Conservation (phyloP, 2,113 vertebrate species). For the Sphyrna mokarran region DNA sequence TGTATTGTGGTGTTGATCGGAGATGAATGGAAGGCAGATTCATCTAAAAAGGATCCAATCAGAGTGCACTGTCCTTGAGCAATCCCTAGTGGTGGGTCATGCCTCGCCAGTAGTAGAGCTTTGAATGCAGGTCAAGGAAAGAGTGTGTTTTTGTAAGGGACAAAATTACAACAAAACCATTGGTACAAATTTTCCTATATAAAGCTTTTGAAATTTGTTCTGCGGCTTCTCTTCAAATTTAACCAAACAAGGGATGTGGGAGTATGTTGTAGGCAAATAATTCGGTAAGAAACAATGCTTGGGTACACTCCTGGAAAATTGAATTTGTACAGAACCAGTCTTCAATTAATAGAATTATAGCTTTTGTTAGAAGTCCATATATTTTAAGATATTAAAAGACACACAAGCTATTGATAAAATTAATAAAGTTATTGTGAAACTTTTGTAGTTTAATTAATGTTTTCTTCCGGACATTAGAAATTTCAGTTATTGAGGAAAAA, state of each 20-base stretch:
- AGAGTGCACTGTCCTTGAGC: background rate
- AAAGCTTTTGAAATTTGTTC: background rate
- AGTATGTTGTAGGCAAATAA: background rate
- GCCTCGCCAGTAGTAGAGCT: background rate
- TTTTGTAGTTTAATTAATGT: background rate
- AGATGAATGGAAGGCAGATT: background rate
- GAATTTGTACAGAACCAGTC: background rate
- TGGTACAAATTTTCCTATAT: background rate
- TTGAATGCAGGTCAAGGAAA: background rate
- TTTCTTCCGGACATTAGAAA: background rate
- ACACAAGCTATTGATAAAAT: background rate
- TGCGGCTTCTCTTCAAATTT: background rate
- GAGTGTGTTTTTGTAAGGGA: background rate
- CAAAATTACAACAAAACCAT: background rate
- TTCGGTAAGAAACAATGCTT: background rate
- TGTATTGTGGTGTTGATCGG: background rate
- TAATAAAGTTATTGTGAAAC: background rate
- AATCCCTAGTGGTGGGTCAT: background rate
- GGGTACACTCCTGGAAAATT: background rate
- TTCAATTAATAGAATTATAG: background rate
- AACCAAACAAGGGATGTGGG: background rate
- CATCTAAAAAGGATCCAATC: background rate
- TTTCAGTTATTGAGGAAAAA: background rate
- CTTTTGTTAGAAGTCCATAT: background rate
- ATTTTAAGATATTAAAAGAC: background rate